Evolutionary conservation across 2,888 invertebrate species (phyloP).

Genomic region (Thysanoteuthis rhombus): DNA sequence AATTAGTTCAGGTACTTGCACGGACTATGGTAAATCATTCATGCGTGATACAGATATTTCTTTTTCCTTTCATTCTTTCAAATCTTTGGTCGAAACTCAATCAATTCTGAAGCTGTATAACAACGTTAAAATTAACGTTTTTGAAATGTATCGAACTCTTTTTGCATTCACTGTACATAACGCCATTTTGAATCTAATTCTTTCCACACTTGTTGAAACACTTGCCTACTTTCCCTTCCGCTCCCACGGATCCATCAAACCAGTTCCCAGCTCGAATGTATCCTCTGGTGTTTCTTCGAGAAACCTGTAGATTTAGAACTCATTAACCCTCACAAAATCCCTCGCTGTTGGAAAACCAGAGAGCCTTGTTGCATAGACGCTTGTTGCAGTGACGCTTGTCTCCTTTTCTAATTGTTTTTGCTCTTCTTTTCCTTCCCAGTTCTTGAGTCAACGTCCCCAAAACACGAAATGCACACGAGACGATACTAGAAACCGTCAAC

Average conservation of each 20-base stretch:
- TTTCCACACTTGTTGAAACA: neutral
- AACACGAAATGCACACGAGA: neutral
- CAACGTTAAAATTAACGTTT: no score
- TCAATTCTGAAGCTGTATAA: no score
- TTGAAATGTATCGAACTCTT: no score
- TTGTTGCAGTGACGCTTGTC: neutral
- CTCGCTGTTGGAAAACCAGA: neutral
- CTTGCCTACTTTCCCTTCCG: neutral
- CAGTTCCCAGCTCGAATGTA: neutral
- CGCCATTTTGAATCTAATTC: neutral
- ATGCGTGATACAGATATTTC: no score
- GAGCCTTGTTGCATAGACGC: neutral
- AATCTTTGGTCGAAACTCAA: no score
- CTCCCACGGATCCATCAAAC: neutral
- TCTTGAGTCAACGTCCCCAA: neutral
- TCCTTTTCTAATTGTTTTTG: neutral
- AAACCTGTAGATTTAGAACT: conserved; percentile 12
- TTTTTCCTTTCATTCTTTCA: no score
- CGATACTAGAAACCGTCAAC: no score
- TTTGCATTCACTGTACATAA: no score
- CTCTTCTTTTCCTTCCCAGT: neutral
- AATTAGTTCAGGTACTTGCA: no score
- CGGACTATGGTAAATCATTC: no score
- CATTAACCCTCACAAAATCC: neutral
- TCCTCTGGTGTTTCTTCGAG: neutral